These are phyloP conservation scores for Ylistrum balloti DNA, from an alignment of 1,140 invertebrate genomes.

Conservation along the genomic window DNA sequence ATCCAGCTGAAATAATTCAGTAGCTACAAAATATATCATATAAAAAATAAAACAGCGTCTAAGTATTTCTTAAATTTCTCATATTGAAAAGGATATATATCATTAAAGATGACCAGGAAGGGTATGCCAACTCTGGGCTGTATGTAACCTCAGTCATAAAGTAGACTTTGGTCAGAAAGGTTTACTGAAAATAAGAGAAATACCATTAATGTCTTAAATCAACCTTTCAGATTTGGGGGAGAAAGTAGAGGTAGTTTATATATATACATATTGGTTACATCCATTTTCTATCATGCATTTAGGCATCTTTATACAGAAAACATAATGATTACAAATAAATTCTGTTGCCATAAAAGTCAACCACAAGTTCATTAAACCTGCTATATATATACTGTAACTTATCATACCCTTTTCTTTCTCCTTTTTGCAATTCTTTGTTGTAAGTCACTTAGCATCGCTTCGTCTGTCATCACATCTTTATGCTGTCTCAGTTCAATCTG, in stretches of 20 bases:
- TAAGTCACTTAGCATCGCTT: neutral
- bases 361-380: too few species aligned
- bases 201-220: neutral
- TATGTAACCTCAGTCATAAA: constrained; percentile 30
- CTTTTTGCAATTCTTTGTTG: constrained; percentile 38
- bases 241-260: neutral
- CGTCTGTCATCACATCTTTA: constrained; percentile 42
- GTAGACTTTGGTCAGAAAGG: constrained; percentile 26
- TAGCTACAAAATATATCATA: too few species aligned
- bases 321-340: too few species aligned
- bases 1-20: too few species aligned
- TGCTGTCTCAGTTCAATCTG: constrained; percentile 43
- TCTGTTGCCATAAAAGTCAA: too few species aligned
- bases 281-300: too few species aligned
- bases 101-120: neutral
- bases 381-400: neutral
- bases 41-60: too few species aligned
- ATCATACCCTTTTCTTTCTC: constrained; percentile 59
- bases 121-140: constrained; percentile 22
- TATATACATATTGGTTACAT: too few species aligned
- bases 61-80: neutral
- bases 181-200: constrained; percentile 34
- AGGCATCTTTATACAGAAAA: too few species aligned
- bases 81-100: neutral
- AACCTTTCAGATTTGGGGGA: neutral